Base-by-base conservation (phyloP, 2,113 vertebrate species). In the Otis tarda region DNA sequence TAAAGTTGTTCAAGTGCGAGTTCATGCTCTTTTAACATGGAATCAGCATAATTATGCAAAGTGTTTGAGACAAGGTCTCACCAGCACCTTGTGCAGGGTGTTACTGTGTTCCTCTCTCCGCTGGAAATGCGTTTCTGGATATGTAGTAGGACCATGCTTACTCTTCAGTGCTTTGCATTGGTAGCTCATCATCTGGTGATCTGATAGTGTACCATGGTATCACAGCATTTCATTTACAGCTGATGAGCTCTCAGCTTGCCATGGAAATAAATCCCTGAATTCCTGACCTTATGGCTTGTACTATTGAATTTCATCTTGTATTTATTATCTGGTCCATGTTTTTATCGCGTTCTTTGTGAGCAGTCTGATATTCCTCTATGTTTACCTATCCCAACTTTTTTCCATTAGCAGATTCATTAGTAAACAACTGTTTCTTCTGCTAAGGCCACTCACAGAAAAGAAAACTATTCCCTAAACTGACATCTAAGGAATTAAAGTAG, bases 121-220 rank as follows among this genome's bases (percentile, higher is more conserved):
- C 63, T 90, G 65, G 39, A 70, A 67, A 10, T 68, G 37, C 5
- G 6, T 87, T 92, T 75, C 65, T 85, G 75, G 23, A 2, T 64
- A 2, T 20, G 14, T 56, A 64, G 49, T 61, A 64, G 49, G 71
- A 56, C 31, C 37, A 55, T 30, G 53, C 28, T 15, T 55, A 21
- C 9, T 6, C 37, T 47, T 63, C 37, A 68, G 43, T 33, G 43
- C 22, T 83, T 83, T 43, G 6, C 43, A 18, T 33, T 83, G 30
- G 19, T 80, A 74, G 45, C 24, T 47, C 2, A 0, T 90, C 13
- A 21, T 55, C 47, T 86, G 0, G 0, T 53, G 35, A 45, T 67
- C n/a, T 69, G 52, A 15, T n/a, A 27, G 45, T 4, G 9, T 80
- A 30, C 67, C 7, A 1, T 37, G 37, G 16, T 61, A 31, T 68